These are phyloP conservation scores for Nothura maculosa DNA, from an alignment of 2,797 vertebrate species.

Conservation along the genomic window DNA sequence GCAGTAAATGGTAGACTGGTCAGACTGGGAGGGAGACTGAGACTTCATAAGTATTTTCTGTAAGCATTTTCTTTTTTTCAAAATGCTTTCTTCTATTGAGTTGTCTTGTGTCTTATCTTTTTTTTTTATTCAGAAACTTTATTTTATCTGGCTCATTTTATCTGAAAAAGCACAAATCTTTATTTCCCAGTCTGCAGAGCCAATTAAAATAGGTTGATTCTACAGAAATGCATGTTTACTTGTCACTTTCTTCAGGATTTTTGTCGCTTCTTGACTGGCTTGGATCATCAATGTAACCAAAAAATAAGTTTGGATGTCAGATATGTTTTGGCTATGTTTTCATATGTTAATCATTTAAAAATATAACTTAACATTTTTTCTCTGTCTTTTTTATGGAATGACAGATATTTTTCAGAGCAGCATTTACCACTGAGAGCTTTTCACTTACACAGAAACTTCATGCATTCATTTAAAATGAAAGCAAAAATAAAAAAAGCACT, in stretches of 20 bases:
- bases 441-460: background rate
- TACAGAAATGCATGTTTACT: background rate
- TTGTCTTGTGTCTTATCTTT: background rate
- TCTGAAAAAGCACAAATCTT: background rate
- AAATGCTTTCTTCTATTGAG: background rate
- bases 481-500: accelerated
- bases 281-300: background rate
- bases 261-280: no score
- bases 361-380: background rate
- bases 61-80: background rate
- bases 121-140: background rate
- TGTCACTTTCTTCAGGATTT: background rate
- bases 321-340: background rate
- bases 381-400: background rate
- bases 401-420: background rate
- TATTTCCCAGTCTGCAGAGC: background rate
- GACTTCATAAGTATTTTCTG: background rate
- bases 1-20: background rate
- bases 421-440: background rate
- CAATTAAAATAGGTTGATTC: background rate
- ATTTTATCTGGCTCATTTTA: background rate
- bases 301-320: background rate
- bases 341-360: background rate
- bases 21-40: background rate
- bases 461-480: background rate